Conservation (phyloP, 1,140 invertebrate species). For the Archivesica marissinica region DNA sequence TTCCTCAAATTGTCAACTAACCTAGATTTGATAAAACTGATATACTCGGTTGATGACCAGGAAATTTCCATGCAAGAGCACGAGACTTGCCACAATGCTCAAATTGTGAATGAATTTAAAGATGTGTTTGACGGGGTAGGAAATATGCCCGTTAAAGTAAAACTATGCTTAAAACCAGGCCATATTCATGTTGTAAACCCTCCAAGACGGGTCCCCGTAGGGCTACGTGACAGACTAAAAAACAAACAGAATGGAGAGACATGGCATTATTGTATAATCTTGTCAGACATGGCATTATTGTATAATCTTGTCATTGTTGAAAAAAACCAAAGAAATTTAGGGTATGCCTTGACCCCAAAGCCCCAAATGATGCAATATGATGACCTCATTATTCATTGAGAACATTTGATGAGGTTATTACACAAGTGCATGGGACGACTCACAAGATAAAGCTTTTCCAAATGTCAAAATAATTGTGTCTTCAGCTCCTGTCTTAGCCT, state of each 20-base stretch:
- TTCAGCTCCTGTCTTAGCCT: conserved; percentile 12
- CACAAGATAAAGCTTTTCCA: conserved; percentile 51
- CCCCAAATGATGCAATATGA: conserved; percentile 53
- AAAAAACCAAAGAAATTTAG: conserved; percentile 60
- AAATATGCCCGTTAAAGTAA: conserved; percentile 32
- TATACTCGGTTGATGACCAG: conserved; percentile 9
- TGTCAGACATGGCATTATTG: conserved; percentile 76
- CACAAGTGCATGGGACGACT: conserved; percentile 79
- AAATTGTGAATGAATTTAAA: too few species aligned
- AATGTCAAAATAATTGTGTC: conserved; percentile 74
- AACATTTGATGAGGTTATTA: conserved; percentile 58
- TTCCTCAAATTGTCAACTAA: background rate
- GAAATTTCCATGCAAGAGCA: conserved; percentile 8
- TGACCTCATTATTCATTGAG: conserved; percentile 43
- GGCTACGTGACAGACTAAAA: conserved; percentile 18
- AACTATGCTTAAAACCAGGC: conserved; percentile 25
- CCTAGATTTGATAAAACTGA: background rate
- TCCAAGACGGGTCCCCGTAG: conserved; percentile 33
- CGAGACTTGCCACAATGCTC: too few species aligned
- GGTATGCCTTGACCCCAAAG: conserved; percentile 66
- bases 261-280: conserved; percentile 74
- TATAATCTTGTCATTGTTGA: conserved; percentile 65
- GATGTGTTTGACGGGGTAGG: conserved; percentile 55
- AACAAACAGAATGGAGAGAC: conserved; percentile 13
- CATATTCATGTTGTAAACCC: conserved; percentile 25